Base-by-base conservation (phyloP, 2,797 vertebrate species). In the Myotis vivesi region DNA sequence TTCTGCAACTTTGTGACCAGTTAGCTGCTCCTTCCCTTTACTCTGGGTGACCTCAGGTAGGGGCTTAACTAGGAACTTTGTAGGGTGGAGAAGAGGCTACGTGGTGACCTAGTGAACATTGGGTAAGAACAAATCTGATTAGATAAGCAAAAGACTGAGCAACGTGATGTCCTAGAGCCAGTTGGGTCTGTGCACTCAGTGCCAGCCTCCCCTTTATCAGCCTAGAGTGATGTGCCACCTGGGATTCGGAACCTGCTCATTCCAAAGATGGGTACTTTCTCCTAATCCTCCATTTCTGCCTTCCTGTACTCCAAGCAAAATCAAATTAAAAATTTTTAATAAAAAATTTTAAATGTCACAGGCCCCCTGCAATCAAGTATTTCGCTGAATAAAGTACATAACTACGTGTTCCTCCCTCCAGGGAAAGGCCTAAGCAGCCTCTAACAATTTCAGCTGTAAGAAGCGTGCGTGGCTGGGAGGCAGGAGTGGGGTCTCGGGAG, bases 61-160 rank as follows among this genome's bases (percentile, higher is more conserved):
- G 51, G n/a, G 59, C 79, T 87, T 87, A 80, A 44, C 15, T 25
- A 53, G 79, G 84, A 93, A 62, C 84, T 86, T 0, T 84, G 55
- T 57, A 36, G 92, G 85, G 53, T 62, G n/a, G 49, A n/a, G 69
- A 92, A 57, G 73, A 94, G 76, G 68, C 71, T 77, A 1, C n/a
- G 80, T 72, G 79, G 80, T 94, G 90, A 96, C 92, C 95, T 84
- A 94, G 86, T 91, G 94, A 95, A 92, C 83, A 96, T 41, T 97
- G 95, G 92, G 92, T 94, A 96, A 97, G 97, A 95, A 95, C 79
- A 96, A 51, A 91, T 81, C 71, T 2, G 86, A 96, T 95, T 93
- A 97, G 93, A 75, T 96, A 97, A 97, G 95, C 92, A 80, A 92
- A 89, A 80, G 66, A 6, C 79, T 57, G 87, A 86, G 86, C 85